Evolutionary conservation across 2,113 vertebrate genomes (phyloP).

Genomic region (Etia nguti): DNA sequence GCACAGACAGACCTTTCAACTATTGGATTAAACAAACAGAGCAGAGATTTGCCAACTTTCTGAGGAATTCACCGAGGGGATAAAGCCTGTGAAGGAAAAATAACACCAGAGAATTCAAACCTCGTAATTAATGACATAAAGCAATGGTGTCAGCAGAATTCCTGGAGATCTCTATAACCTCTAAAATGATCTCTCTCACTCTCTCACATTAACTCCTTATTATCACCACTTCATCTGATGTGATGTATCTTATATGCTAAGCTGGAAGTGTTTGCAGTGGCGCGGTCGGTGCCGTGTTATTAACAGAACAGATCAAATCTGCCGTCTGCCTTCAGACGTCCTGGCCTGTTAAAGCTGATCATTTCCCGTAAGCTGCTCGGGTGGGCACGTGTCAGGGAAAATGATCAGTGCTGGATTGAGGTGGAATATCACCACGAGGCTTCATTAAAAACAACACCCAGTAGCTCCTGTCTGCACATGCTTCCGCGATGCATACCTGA

Average conservation of each 20-base stretch:
- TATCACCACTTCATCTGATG: not conserved
- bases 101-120: not conserved
- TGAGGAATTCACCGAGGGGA: not conserved
- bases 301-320: not conserved
- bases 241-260: not conserved
- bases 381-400: not conserved
- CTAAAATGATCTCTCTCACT: not conserved
- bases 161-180: not conserved
- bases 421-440: not conserved
- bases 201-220: not conserved
- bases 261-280: not conserved
- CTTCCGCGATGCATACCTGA: not conserved
- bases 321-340: not conserved
- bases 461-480: conserved; percentile 12
- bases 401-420: not conserved
- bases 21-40: not conserved
- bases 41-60: not conserved
- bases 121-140: not conserved
- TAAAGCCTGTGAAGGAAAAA: not conserved
- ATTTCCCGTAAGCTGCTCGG: not conserved
- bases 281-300: not conserved
- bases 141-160: not conserved
- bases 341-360: not conserved
- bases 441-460: not conserved
- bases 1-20: not conserved